Conservation (phyloP, 2,113 vertebrate genomes). For the Scolopax mira region DNA sequence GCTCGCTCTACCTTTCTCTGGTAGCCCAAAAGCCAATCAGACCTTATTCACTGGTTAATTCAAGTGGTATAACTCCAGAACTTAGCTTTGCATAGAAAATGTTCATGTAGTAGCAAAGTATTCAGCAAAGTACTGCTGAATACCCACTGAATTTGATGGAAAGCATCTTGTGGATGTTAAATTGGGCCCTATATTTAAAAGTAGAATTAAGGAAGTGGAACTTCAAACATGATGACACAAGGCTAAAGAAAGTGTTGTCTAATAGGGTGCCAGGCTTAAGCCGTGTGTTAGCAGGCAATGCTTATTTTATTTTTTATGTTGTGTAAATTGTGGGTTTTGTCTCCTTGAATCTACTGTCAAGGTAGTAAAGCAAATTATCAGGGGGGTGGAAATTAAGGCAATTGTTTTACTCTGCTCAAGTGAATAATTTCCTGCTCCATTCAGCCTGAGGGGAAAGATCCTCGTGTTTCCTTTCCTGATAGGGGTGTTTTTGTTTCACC, state of each 20-base stretch:
- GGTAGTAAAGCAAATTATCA: not conserved
- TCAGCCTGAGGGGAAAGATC: not conserved
- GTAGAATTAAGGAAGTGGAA: not conserved
- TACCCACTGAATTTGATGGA: not conserved
- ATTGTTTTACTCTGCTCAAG: not conserved
- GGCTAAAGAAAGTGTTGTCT: not conserved
- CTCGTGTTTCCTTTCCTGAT: not conserved
- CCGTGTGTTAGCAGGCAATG: not conserved
- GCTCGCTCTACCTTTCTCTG: not conserved
- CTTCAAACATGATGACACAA: fast-evolving
- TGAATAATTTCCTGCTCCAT: not conserved
- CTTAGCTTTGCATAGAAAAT: not conserved
- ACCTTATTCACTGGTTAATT: not conserved
- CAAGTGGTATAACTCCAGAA: not conserved
- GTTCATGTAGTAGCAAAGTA: not conserved
- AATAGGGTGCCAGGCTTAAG: not conserved
- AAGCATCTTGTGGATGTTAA: not conserved
- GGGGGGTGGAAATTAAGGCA: not conserved
- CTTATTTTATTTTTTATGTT: not conserved
- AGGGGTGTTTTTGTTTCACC: not conserved
- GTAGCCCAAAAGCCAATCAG: not conserved
- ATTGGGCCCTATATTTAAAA: not conserved
- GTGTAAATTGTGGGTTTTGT: not conserved
- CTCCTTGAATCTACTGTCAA: not conserved
- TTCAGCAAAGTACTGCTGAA: not conserved